Evolutionary conservation across 2,888 invertebrate genomes (phyloP).

Genomic region (Athetis lepigone): DNA sequence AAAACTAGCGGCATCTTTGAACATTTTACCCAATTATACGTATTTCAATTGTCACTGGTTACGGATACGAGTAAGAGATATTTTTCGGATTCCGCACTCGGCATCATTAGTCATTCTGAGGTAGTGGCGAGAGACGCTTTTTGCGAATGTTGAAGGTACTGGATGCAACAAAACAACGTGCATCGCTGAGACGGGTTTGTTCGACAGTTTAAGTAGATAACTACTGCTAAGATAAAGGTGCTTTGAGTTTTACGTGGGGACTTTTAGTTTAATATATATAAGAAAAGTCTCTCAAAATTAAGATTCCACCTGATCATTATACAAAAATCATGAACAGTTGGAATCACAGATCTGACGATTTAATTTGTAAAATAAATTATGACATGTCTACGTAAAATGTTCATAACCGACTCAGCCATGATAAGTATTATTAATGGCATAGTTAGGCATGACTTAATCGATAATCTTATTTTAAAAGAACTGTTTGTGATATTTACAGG

Average conservation of each 20-base stretch:
- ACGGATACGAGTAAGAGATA: slow-evolving; percentile 75
- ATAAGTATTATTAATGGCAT: no score
- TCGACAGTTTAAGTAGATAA: slow-evolving; percentile 11
- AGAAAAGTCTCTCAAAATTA: no score
- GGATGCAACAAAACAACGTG: slow-evolving; percentile 73
- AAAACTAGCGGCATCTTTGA: slow-evolving; percentile 55
- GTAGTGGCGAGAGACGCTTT: slow-evolving; percentile 77
- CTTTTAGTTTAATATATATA: not conserved
- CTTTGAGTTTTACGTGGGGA: not conserved
- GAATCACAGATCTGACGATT: no score
- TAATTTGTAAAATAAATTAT: no score
- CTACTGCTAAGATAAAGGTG: not conserved
- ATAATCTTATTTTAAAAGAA: no score
- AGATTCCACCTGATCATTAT: no score
- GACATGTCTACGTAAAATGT: no score
- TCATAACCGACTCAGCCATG: no score
- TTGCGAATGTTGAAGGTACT: slow-evolving; percentile 70
- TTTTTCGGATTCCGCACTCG: slow-evolving; percentile 80
- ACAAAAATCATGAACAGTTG: no score
- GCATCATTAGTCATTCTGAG: slow-evolving; percentile 85
- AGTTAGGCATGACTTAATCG: no score
- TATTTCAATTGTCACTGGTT: slow-evolving; percentile 82
- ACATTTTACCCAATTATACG: slow-evolving; percentile 70
- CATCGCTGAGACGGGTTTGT: slow-evolving; percentile 31
- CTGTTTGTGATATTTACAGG: no score